A percentile compares a stretch with the other conserved stretches of the same genome.
Evolutionary conservation across 2,888 invertebrate species (phyloP).

Genomic region (Aporophyla nigra): DNA sequence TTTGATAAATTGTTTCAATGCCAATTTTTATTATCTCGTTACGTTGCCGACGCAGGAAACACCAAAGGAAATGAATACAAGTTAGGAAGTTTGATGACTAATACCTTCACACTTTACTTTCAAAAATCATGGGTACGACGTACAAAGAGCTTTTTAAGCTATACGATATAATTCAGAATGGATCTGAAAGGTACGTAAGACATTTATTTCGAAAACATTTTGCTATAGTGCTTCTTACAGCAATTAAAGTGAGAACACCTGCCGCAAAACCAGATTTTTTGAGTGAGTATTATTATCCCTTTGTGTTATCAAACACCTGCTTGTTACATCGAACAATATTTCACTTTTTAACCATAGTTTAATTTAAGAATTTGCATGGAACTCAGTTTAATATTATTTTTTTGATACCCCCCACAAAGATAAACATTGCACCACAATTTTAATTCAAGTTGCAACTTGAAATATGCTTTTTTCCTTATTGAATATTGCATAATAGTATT

Average conservation of each 20-base stretch:
- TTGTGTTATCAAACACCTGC: conserved; percentile 55
- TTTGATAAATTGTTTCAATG: conserved; percentile 62
- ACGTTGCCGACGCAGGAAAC: conserved; percentile 78
- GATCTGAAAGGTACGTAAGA: conserved; percentile 89
- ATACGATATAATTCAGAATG: conserved; percentile 92
- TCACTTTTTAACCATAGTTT: conserved; percentile 1
- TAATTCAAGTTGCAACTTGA: background rate
- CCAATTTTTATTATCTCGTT: conserved; percentile 73
- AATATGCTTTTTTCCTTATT: background rate
- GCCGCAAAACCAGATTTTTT: conserved; percentile 55
- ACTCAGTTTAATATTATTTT: background rate
- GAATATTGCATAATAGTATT: conserved; percentile 13
- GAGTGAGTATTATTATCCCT: conserved; percentile 23
- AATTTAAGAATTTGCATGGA: conserved; percentile 6
- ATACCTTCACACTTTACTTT: conserved; percentile 68
- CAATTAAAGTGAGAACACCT: conserved; percentile 53
- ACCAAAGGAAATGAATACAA: conserved; percentile 85
- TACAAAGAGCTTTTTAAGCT: conserved; percentile 89
- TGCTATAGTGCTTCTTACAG: background rate
- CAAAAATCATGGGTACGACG: conserved; percentile 83
- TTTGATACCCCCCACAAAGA: conserved; percentile 52
- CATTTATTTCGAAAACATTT: conserved; percentile 12
- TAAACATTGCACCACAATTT: conserved; percentile 36
- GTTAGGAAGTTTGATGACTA: conserved; percentile 78
- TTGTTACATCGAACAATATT: background rate